Base-by-base conservation (phyloP, 30 jellyfish, hydroid and myxozoan species). In the Aurelia coerulea region DNA sequence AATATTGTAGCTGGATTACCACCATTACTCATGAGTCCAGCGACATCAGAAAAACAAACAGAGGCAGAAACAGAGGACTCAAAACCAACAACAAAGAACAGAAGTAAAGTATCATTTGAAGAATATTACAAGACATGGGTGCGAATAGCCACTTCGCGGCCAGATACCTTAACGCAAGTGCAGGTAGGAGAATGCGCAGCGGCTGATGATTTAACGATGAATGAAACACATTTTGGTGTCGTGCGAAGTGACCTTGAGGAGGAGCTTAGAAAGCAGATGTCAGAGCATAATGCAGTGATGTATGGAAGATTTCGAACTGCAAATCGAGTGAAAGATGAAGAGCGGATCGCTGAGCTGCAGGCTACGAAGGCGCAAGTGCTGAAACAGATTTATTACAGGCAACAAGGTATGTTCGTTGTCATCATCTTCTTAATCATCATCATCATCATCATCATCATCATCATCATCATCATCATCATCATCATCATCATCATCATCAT, bases 251-350 rank as follows among this genome's bases (percentile, higher is more conserved):
- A 88, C 29, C 88, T 88, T 23, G 88, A 88, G 83, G 96, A 70
- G 11, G 96, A 88, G 68, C 79, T 88, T 10, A 60, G 89, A 42
- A 37, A 76, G 58, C 96, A 88, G 51, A 66, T 88, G 74, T 71
- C 90, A 29, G 96, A 88, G 50, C 96, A 88, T 49, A 88, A 88
- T 64, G 73, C 91, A 14, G 19, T 88, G 17, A 88, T 88, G 91
- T 88, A 88, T 63, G 96, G 96, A n/a, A 83, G 86, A 18, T 78
- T 88, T 66, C 42, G 62, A 65, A 66, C 39, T 29, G 56, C 56
- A 46, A 68, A 42, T 33, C 54, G 49, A 52, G 10, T 15, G 50
- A 72, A 69, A 42, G 91, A 88, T 23, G 89, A 62, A 52, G 70
- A 32, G 32, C 69, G 68, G 52, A 88, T 88, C 0, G 96, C 88